phyloP scores from a whole-genome alignment of 1,140 invertebrate genomes.

The Triops longicaudatus region DNA sequence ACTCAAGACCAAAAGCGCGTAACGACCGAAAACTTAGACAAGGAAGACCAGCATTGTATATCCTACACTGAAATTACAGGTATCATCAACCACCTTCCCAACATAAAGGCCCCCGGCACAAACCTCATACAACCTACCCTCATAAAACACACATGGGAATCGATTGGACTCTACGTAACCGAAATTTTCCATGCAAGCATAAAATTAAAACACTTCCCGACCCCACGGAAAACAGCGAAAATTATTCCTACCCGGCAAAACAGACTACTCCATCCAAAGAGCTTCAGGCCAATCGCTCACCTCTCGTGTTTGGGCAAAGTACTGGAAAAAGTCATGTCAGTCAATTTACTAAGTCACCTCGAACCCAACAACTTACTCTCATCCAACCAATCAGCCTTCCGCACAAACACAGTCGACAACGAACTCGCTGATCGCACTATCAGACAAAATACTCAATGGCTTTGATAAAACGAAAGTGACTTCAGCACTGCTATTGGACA shows the following conservation, averaged over 20 bases:
- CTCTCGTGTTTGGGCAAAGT: constrained; percentile 6
- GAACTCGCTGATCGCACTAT: background rate
- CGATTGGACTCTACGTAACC: background rate
- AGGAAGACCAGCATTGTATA: no score
- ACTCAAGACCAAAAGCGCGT: no score
- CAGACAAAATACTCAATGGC: constrained; percentile 17
- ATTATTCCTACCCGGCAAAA: background rate
- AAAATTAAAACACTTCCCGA: constrained; percentile 5
- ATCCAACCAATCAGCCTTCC: constrained; percentile 6
- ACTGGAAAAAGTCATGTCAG: constrained; percentile 17
- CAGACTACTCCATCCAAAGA: background rate
- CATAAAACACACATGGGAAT: background rate
- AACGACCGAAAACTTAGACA: no score
- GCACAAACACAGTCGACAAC: constrained; percentile 4
- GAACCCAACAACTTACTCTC: constrained; percentile 17
- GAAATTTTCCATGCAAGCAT: constrained; percentile 4
- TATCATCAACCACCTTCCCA: no score
- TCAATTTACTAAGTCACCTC: background rate
- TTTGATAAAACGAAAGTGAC: constrained; percentile 21
- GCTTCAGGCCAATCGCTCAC: constrained; percentile 1
- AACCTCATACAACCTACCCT: constrained; percentile 18
- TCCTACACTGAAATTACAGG: no score
- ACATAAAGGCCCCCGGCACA: background rate
- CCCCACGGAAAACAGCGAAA: constrained; percentile 16
- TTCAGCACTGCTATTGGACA: constrained; percentile 11